phyloP scores from a whole-genome alignment of 1,140 invertebrate genomes.

The Lethrus apterus region DNA sequence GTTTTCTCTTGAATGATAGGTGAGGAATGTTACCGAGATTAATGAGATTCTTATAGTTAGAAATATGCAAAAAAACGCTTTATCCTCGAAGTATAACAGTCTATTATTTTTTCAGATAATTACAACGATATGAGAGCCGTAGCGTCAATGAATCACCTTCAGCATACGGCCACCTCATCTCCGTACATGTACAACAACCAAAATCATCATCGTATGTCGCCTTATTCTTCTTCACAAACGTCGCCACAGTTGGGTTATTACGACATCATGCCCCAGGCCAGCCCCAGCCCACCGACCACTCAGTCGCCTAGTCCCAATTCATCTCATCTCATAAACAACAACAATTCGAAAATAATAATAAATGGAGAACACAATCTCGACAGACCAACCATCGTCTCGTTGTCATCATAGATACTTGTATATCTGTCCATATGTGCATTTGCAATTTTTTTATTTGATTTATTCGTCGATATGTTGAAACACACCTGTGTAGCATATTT shows the following conservation, averaged over 20 bases:
- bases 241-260: slow-evolving; percentile 28
- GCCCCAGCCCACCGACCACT: slow-evolving; percentile 32
- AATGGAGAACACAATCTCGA: slow-evolving; percentile 34
- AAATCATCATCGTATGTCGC: slow-evolving; percentile 25
- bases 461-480: no score
- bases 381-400: slow-evolving; percentile 39
- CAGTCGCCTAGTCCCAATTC: slow-evolving; percentile 32
- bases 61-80: no score
- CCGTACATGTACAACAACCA: slow-evolving; percentile 25
- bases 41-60: no score
- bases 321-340: slow-evolving; percentile 26
- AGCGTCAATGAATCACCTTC: slow-evolving; percentile 23
- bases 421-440: no score
- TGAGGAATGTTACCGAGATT: no score
- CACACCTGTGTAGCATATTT: no score
- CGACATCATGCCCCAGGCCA: slow-evolving; percentile 27
- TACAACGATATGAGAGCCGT: slow-evolving; percentile 36
- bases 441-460: no score
- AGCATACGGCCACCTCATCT: slow-evolving; percentile 21
- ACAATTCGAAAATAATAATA: slow-evolving; percentile 35
- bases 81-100: no score
- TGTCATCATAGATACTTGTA: slow-evolving; percentile 36
- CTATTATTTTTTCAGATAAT: slow-evolving; percentile 40
- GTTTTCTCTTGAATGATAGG: no score
- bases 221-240: slow-evolving; percentile 30